Evolutionary conservation across 2,888 invertebrate genomes (phyloP), one percentile per base, ranked within the genome.

Genomic region (Dryobota labecula): DNA sequence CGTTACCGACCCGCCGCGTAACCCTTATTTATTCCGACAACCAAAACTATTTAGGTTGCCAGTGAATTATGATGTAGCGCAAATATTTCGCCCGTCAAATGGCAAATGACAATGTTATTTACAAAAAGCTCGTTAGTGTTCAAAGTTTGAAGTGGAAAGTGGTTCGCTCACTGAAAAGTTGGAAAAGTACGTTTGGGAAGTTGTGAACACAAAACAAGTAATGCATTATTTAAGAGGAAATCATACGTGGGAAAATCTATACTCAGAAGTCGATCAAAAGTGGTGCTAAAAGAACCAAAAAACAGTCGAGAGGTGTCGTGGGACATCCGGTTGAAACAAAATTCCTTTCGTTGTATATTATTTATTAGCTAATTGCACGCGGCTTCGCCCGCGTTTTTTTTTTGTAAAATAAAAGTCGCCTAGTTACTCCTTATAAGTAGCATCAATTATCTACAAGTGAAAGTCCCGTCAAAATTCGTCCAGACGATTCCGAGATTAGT

Each of bases 21-120:
- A 75, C 81, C 84, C 79, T 81, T 88, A 85, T 89, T 88, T 88
- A 87, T 88, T 87, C 82, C 83, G 84, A 87, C 81, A 82, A 72
- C 78, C 81, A 53, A 70, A 85, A 84, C 84, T 89, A 90, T 90
- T 88, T 87, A 73, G 87, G 88, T 86, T 86, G 80, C 73, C 76
- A 77, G 78, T 84, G 75, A 84, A 84, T 85, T 80, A 85, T 86
- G 83, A 86, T 78, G 71, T 74, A 51, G 74, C 73, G 38, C 65
- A 80, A 84, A 64, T 76, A 71, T 74, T 82, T 80, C 56, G 30
- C 45, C 33, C 61, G 43, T 51, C 62, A 71, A 73, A 75, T 69
- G 69, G 67, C 63, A 78, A 73, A 74, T 76, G 58, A 73, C 74
- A 73, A 69, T 66, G 68, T 63, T 67, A 57, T 51, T 68, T 64